These are phyloP conservation scores for Ptychodera flava DNA, from an alignment of 35 echinoderm and acorn worm species.

Conservation along the genomic window DNA sequence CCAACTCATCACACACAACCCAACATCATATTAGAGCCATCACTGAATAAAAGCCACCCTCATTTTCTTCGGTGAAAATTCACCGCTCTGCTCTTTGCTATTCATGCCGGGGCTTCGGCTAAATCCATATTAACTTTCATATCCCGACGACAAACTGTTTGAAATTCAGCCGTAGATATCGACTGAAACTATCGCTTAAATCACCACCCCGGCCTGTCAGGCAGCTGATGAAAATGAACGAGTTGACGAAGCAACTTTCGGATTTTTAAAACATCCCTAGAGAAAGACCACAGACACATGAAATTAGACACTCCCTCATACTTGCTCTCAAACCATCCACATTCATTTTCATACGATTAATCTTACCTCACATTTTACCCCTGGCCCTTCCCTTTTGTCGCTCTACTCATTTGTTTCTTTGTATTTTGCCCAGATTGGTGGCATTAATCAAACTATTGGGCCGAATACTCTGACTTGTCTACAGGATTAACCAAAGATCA, in stretches of 20 bases:
- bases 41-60: neutral
- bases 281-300: neutral
- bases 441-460: neutral
- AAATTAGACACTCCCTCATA: neutral
- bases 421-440: neutral
- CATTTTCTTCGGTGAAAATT: neutral
- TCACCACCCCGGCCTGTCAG: neutral
- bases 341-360: neutral
- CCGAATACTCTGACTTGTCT: no score
- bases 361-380: neutral
- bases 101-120: neutral
- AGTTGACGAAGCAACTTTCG: neutral
- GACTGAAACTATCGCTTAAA: neutral
- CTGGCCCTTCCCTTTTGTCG: neutral
- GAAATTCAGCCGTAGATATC: neutral
- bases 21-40: neutral
- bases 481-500: no score
- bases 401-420: neutral
- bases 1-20: neutral
- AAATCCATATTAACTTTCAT: neutral
- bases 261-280: neutral
- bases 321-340: neutral
- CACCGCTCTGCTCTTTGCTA: no score
- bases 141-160: neutral
- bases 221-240: neutral